These are phyloP conservation scores for Mesochorus sp. DNA, from an alignment of 2,888 invertebrate genomes.

Conservation along the genomic window DNA sequence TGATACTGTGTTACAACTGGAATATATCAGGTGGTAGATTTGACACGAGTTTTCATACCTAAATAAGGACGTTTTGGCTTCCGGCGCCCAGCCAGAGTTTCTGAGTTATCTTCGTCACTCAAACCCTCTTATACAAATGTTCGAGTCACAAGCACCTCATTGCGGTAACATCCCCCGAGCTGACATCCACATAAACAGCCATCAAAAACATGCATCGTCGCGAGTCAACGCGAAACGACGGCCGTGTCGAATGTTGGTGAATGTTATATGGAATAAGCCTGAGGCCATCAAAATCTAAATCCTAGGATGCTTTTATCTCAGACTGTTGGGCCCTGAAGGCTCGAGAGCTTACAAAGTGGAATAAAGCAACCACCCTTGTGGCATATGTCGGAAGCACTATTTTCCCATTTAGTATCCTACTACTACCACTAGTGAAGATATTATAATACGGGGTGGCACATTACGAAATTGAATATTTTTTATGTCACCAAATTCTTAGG, in stretches of 20 bases:
- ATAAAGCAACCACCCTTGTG: conserved; percentile 18
- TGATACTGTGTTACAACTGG: conserved; percentile 13
- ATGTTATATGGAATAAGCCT: conserved; percentile 6
- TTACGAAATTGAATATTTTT: too few species aligned
- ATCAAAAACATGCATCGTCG: neutral
- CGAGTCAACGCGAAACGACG: conserved; percentile 27
- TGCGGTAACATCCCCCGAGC: conserved; percentile 16
- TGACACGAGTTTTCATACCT: conserved; percentile 37
- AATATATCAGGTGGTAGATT: conserved; percentile 11
- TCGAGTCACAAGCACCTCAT: conserved; percentile 20
- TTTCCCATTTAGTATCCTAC: conserved; percentile 34
- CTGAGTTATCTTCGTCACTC: conserved; percentile 3
- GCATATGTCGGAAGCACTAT: conserved; percentile 26
- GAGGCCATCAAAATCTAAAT: conserved; percentile 35
- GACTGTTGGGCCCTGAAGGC: neutral
- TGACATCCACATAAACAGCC: conserved; percentile 1
- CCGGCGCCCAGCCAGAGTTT: conserved; percentile 30
- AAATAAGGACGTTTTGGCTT: conserved; percentile 27
- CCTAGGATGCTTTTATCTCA: conserved; percentile 43
- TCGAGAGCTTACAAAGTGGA: neutral
- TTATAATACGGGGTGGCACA: too few species aligned
- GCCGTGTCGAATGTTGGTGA: conserved; percentile 46
- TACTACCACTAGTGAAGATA: neutral
- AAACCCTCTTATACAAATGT: neutral
- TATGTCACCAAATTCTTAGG: too few species aligned